Base-by-base conservation (phyloP, 1,140 invertebrate genomes). In the Saccostrea echinata region DNA sequence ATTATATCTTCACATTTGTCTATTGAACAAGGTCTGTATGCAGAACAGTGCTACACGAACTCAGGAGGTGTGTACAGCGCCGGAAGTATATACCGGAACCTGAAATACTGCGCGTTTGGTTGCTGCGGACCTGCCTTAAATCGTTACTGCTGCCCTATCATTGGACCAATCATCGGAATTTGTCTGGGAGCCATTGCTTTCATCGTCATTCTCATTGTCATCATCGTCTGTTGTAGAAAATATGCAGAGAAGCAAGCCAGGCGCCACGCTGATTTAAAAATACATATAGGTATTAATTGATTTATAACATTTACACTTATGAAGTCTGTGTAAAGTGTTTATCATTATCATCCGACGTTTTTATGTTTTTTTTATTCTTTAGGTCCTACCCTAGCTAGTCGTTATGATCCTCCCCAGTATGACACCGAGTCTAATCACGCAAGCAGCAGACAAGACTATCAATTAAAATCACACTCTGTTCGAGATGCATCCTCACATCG, bases 151-250 rank as follows among this genome's bases (percentile, higher is more conserved):
- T 83, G 81, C 24, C 51, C 81, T 0, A 83, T 83, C 6, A 27
- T 83, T 12, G 81, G 35, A 24, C 81, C 81, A 24, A 27, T 83
- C n/a, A n/a, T 83, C 51, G 81, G 81, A 3, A 83, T 83, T 35
- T 51, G 35, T 27, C n/a, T 83, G 9, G 81, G 81, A 51, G 51
- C 51, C 35, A 43, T 83, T 51, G 35, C 81, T 24, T 83, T 83
- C 35, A 83, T 83, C 4, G 81, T 83, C 35, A 83, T 83, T 27
- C 81, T 83, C n/a, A 83, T 83, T 35, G 51, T 83, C 12, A n/a
- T 83, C 33, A 83, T 83, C 2, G 35, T 51, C 81, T 83, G 81
- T n/a, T 83, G 81, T 13, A 51, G 81, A 52, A 83, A 52, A 53
- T 83, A 52, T 83, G 33, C 68, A 2, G 68, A 76, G 30, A 76